Conservation (phyloP, 2,888 invertebrate species). For the Plebejus melissa region DNA sequence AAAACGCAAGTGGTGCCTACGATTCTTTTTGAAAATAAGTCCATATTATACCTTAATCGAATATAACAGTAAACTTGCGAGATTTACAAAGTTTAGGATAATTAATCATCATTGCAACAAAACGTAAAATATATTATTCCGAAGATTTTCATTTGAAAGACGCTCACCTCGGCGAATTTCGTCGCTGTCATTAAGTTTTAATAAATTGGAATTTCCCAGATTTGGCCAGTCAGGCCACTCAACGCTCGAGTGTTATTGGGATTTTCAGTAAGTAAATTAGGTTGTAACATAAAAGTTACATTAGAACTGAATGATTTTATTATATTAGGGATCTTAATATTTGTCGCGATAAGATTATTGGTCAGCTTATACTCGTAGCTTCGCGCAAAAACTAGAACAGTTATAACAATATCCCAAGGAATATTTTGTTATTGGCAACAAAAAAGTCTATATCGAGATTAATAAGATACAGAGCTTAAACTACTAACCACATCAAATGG, state of each 20-base stretch:
- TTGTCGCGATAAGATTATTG: neutral
- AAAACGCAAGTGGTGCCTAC: neutral
- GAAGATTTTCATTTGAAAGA: slow-evolving; percentile 5
- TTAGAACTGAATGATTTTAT: neutral
- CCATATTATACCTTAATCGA: neutral
- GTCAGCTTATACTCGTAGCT: neutral
- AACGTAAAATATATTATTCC: slow-evolving; percentile 17
- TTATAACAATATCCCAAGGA: neutral
- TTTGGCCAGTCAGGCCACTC: slow-evolving; percentile 15
- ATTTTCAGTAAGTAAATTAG: neutral
- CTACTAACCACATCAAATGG: neutral
- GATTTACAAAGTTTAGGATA: neutral
- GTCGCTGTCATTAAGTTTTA: slow-evolving; percentile 18
- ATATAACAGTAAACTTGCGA: neutral
- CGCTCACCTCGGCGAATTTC: slow-evolving; percentile 5
- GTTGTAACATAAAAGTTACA: neutral
- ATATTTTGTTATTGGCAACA: neutral
- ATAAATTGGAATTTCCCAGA: slow-evolving; percentile 14
- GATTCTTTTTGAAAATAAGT: neutral
- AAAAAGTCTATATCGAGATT: neutral
- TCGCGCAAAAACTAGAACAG: neutral
- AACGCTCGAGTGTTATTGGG: neutral
- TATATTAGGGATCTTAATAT: neutral
- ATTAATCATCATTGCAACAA: neutral
- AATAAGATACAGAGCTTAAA: neutral